Conservation (phyloP, 2,113 vertebrate genomes). For the Syngnathus scovelli region DNA sequence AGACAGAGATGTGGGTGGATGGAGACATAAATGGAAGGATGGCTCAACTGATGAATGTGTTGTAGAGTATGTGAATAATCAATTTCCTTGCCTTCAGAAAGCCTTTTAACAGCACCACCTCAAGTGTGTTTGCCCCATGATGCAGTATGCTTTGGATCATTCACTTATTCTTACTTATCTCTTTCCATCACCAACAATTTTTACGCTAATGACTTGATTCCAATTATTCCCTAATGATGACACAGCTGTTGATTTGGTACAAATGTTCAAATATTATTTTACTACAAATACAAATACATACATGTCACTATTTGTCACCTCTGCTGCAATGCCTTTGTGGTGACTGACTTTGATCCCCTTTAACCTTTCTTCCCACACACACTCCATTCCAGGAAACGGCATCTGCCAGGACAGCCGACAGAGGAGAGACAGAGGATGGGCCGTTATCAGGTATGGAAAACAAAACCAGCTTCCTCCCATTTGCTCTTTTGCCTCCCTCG, state of each 20-base stretch:
- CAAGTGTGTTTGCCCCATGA: background rate
- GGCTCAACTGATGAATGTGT: too few species aligned
- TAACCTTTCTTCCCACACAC: conserved; percentile 39
- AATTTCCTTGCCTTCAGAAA: background rate
- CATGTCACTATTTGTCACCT: background rate
- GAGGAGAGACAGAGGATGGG: conserved; percentile 62
- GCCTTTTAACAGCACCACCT: too few species aligned
- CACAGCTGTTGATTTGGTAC: background rate
- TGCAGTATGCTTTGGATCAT: background rate
- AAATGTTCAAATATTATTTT: background rate
- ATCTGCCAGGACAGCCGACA: conserved; percentile 56
- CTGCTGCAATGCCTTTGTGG: conserved; percentile 35
- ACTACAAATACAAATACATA: background rate
- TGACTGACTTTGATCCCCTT: conserved; percentile 52
- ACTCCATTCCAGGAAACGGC: conserved; percentile 62
- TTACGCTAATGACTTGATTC: background rate
- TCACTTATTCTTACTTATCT: background rate
- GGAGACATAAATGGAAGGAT: background rate
- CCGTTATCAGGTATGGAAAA: conserved; percentile 73
- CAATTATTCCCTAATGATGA: background rate
- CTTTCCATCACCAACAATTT: background rate
- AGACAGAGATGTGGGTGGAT: background rate
- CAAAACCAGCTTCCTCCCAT: conserved; percentile 52
- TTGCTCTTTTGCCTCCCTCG: conserved; percentile 19
- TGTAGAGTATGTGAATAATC: too few species aligned